Percentiles rank a stretch among this genome's conserved stretches.
phyloP scores from a whole-genome alignment of 2,888 invertebrate genomes.

The Andrena fulva region DNA sequence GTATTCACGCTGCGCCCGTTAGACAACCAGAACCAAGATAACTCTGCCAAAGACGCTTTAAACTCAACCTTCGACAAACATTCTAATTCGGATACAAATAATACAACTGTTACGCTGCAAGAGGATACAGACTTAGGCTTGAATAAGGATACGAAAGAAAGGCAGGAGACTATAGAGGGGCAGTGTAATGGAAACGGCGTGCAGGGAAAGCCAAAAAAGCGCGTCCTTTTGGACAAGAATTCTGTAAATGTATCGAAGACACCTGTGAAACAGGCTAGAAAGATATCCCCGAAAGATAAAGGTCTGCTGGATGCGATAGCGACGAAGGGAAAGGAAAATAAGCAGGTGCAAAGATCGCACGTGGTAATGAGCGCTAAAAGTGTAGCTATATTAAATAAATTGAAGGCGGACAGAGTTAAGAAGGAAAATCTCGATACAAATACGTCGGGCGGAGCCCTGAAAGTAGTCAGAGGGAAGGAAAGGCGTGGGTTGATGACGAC shows the following conservation, averaged over 20 bases:
- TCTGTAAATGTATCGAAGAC: conserved; percentile 64
- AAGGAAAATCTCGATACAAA: conserved; percentile 48
- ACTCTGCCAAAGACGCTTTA: conserved; percentile 36
- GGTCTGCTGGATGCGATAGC: conserved; percentile 22
- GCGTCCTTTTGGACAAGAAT: conserved; percentile 79
- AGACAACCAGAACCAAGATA: conserved; percentile 13
- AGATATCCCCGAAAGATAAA: conserved; percentile 68
- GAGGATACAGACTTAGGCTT: conserved; percentile 26
- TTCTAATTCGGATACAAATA: conserved; percentile 8
- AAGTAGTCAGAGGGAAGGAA: conserved; percentile 77
- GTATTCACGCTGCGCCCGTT: conserved; percentile 6
- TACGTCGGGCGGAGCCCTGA: conserved; percentile 64
- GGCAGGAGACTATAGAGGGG: conserved; percentile 42
- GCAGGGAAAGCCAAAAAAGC: conserved; percentile 73
- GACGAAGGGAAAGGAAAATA: conserved; percentile 78
- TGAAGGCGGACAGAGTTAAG: conserved; percentile 75
- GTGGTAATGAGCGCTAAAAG: conserved; percentile 80
- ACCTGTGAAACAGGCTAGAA: conserved; percentile 76
- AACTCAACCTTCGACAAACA: conserved; percentile 55
- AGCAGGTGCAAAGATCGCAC: conserved; percentile 59
- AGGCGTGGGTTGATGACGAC: conserved; percentile 75
- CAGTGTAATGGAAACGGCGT: conserved; percentile 74
- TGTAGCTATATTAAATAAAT: conserved; percentile 80
- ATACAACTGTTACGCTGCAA: conserved; percentile 68
- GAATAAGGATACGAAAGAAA: conserved; percentile 32